Percentiles rank a stretch among this genome's conserved stretches.
Conservation (phyloP, 2,888 invertebrate species). For the Heliconius hortense region DNA sequence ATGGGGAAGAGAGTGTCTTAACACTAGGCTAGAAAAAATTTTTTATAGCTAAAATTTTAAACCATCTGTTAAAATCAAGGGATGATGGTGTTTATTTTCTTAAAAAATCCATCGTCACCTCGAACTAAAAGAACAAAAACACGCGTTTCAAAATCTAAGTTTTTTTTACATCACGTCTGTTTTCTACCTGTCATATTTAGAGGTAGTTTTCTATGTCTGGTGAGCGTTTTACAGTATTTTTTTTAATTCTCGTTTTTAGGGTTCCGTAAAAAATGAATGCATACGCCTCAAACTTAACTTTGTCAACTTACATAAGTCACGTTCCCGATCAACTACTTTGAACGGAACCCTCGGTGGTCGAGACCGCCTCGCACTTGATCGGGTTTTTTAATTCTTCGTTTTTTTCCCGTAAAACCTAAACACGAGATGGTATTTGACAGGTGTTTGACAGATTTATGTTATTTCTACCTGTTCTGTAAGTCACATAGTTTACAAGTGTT, state of each 20-base stretch:
- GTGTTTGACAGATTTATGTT: slow-evolving; percentile 15
- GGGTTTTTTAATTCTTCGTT: no score
- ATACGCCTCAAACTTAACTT: no score
- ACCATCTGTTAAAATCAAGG: neutral
- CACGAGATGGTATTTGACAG: slow-evolving; percentile 13
- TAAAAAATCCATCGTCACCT: slow-evolving; percentile 1
- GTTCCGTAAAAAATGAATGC: neutral
- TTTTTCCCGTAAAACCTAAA: slow-evolving; percentile 18
- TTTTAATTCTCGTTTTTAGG: neutral
- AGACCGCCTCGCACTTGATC: no score
- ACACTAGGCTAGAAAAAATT: neutral
- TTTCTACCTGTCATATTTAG: slow-evolving; percentile 7
- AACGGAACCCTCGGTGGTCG: no score
- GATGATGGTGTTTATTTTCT: neutral
- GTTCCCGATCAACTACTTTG: no score
- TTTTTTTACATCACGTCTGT: slow-evolving; percentile 5
- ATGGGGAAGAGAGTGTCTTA: neutral
- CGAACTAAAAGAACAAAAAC: neutral
- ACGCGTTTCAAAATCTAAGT: neutral
- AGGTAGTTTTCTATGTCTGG: slow-evolving; percentile 1
- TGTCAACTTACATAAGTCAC: no score
- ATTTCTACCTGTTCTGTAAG: slow-evolving; percentile 3
- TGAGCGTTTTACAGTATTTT: neutral
- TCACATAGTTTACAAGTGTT: neutral
- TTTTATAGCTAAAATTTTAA: neutral